Base-by-base conservation (phyloP, 2,113 vertebrate genomes). In the Carassius gibelio region DNA sequence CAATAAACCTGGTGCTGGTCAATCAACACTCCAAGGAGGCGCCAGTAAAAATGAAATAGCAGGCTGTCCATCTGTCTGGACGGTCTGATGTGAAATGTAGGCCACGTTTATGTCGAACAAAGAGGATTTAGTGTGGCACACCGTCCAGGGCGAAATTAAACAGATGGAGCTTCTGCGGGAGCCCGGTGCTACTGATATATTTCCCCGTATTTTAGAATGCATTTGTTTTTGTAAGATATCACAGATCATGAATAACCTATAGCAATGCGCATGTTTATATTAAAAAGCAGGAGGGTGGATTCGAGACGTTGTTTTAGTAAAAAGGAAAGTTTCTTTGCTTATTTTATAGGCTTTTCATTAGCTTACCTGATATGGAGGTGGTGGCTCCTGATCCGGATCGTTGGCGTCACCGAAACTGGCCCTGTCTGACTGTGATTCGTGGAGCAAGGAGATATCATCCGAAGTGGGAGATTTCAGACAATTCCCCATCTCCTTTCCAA, bases 381-480 rank as follows among this genome's bases (percentile, higher is more conserved):
- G 97, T 74, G 97, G 97, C 93, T 99, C 97, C 92, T 95, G 97
- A 89, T 99, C 97, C 38, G 95, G 95, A 90, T 98, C 97, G 21
- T 94, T 93, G 55, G 96, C 97, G 86, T 98, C 97, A 87, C 96
- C 97, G 87, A 96, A 98, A 93, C 97, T 98, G 86, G 96, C 97
- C 88, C 96, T 93, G 94, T 99, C 97, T 77, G 97, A 98, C 93
- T 97, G 97, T 50, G 97, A 99, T 89, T 99, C 97, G 87, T 99
- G 97, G 2, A 99, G 96, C 92, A 99, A 91, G 88, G 97, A 99
- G 90, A 99, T 99, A 92, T 99, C 97, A 94, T 99, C 97, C 88
- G 97, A 98, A 88, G 97, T 98, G 84, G 97, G 97, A 91, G 97
- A 97, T 92, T 98, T 98, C 89, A 99, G 92, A 93, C 97, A 99